A percentile compares a stretch with the other conserved stretches of the same genome.
These are phyloP conservation scores for Cephus pygmeus DNA, from an alignment of 2,888 invertebrate species.

Conservation along the genomic window DNA sequence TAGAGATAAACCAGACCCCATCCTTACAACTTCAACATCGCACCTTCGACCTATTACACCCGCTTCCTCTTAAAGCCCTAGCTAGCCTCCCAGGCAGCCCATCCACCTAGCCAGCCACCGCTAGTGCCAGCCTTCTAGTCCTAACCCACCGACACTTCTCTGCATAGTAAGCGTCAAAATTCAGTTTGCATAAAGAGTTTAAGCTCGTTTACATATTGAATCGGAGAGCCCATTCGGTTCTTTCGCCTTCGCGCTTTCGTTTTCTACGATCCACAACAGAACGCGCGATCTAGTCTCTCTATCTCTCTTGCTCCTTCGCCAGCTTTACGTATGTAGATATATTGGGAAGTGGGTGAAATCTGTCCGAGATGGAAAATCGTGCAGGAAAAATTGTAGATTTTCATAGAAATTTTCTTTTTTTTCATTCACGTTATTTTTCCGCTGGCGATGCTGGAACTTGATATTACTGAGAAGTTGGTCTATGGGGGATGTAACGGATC, in stretches of 20 bases:
- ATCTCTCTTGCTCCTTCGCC: neutral
- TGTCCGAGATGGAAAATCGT: too few species aligned
- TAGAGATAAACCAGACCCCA: neutral
- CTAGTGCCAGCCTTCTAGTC: constrained; percentile 1
- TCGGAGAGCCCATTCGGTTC: constrained; percentile 22
- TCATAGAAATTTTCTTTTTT: too few species aligned
- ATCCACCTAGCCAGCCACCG: neutral
- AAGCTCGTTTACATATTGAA: constrained; percentile 47
- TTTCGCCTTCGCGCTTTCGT: neutral
- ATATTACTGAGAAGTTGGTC: too few species aligned
- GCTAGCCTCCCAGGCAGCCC: too few species aligned
- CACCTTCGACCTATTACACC: constrained; percentile 4
- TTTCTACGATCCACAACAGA: neutral
- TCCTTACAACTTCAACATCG: neutral
- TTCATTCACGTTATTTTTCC: too few species aligned
- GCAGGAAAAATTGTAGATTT: too few species aligned
- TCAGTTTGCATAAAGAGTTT: constrained; percentile 46
- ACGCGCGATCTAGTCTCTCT: neutral
- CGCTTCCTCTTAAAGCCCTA: neutral
- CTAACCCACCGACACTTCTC: constrained; percentile 1
- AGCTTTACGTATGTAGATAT: too few species aligned
- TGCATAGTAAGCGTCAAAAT: constrained; percentile 30
- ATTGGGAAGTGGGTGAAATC: too few species aligned
- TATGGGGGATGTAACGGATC: neutral
- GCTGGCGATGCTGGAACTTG: too few species aligned